Conservation (phyloP, 2,113 vertebrate species). For the Trematomus loennbergii region DNA sequence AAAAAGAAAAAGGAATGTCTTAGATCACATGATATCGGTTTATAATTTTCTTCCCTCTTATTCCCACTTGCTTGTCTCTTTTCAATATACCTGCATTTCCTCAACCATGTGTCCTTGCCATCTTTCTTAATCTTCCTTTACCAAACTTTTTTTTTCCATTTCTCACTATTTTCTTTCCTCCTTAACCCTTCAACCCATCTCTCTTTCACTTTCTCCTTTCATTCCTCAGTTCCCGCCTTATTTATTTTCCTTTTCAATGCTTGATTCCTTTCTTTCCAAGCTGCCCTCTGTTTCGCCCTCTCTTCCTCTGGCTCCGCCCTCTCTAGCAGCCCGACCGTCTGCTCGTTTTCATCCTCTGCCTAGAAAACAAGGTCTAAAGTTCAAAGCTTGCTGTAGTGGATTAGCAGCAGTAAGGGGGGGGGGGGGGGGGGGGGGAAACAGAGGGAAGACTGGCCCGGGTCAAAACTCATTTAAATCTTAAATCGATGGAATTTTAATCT, state of each 20-base stretch:
- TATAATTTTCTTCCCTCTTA: slow-evolving; percentile 1
- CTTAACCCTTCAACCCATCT: slow-evolving; percentile 7
- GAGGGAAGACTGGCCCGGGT: slow-evolving; percentile 49
- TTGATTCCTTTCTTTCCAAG: slow-evolving; percentile 79
- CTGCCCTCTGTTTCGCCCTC: slow-evolving; percentile 61
- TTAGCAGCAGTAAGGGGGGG: slow-evolving; percentile 51
- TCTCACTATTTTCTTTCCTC: neutral
- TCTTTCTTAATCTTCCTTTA: neutral
- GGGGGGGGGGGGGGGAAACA: slow-evolving; percentile 1
- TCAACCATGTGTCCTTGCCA: neutral
- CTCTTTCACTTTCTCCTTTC: slow-evolving; percentile 46
- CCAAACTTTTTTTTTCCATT: neutral
- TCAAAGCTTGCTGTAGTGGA: slow-evolving; percentile 74
- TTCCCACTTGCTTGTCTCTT: neutral
- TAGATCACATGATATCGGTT: slow-evolving; percentile 17
- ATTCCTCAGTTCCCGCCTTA: slow-evolving; percentile 55
- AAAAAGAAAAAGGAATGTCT: slow-evolving; percentile 12
- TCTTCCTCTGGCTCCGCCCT: slow-evolving; percentile 37
- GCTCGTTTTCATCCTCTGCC: slow-evolving; percentile 73
- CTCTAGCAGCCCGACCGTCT: slow-evolving; percentile 57
- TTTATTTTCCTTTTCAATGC: slow-evolving; percentile 47
- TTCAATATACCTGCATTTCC: neutral
- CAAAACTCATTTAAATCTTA: slow-evolving; percentile 53
- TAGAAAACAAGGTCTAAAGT: slow-evolving; percentile 84
- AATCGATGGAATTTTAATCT: slow-evolving; percentile 54